These are phyloP conservation scores for Alcis repandata DNA, from an alignment of 2,888 invertebrate genomes.

Conservation along the genomic window DNA sequence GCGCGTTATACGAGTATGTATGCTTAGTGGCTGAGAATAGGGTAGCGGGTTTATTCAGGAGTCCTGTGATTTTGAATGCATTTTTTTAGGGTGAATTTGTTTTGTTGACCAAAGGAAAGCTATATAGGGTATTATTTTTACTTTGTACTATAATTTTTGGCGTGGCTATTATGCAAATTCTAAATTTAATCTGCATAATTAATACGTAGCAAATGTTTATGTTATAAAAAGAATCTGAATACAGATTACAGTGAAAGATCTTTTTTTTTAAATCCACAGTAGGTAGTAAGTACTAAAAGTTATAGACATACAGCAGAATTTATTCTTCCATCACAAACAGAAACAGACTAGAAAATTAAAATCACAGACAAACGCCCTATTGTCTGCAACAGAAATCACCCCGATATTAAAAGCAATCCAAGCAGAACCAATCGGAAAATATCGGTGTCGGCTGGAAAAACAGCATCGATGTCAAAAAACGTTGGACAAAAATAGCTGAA, in stretches of 20 bases:
- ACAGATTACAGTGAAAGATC: too few relatives aligned
- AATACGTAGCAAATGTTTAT: too few relatives aligned
- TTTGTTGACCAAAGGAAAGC: background rate
- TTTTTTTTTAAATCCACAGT: too few relatives aligned
- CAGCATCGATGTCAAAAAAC: constrained; percentile 45
- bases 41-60: constrained; percentile 18
- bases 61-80: constrained; percentile 20
- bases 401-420: constrained; percentile 24
- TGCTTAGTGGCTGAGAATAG: constrained; percentile 22
- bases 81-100: constrained; percentile 9
- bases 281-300: too few relatives aligned
- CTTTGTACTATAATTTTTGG: too few relatives aligned
- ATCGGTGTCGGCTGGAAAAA: constrained; percentile 32
- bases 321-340: background rate
- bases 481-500: constrained; percentile 53
- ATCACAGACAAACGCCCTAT: constrained; percentile 3
- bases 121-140: too few relatives aligned
- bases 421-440: constrained; percentile 43
- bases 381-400: constrained; percentile 8
- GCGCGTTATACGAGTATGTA: constrained; percentile 13
- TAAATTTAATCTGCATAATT: too few relatives aligned
- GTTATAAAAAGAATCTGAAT: too few relatives aligned
- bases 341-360: constrained; percentile 4
- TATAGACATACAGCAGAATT: too few relatives aligned
- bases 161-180: too few relatives aligned